phyloP scores from a whole-genome alignment of 2,888 invertebrate species.

The Diaprepes abbreviatus region DNA sequence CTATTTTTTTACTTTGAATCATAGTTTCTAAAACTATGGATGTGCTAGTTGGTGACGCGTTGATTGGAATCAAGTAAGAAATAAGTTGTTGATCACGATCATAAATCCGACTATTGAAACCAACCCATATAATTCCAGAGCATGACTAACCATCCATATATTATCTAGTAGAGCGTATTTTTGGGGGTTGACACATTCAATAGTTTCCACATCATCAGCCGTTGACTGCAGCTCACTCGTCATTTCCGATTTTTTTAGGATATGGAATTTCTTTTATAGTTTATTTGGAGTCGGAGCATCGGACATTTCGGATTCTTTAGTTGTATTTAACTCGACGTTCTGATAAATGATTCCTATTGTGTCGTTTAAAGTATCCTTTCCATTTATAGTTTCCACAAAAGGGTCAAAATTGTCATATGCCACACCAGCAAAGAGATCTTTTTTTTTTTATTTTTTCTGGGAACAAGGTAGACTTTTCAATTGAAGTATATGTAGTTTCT shows the following conservation, averaged over 20 bases:
- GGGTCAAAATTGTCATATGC: slow-evolving; percentile 21
- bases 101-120: slow-evolving; percentile 55
- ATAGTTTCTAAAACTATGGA: slow-evolving; percentile 55
- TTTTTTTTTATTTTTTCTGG: slow-evolving; percentile 8
- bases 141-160: slow-evolving; percentile 30
- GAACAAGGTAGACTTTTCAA: slow-evolving; percentile 4
- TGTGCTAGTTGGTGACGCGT: slow-evolving; percentile 56
- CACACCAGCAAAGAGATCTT: slow-evolving; percentile 19
- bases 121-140: slow-evolving; percentile 54
- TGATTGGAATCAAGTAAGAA: slow-evolving; percentile 55
- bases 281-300: slow-evolving; percentile 28
- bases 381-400: slow-evolving; percentile 28
- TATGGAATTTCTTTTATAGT: slow-evolving; percentile 16
- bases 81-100: slow-evolving; percentile 51
- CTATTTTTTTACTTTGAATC: slow-evolving; percentile 52
- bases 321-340: slow-evolving; percentile 12
- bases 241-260: slow-evolving; percentile 8
- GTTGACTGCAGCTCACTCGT: not conserved
- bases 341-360: slow-evolving; percentile 47
- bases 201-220: not conserved
- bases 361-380: slow-evolving; percentile 48
- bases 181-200: not conserved
- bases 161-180: slow-evolving; percentile 42
- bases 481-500: slow-evolving; percentile 21
- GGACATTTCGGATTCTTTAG: not conserved